A percentile compares a stretch with the other conserved stretches of the same genome.
phyloP scores from a whole-genome alignment of 2,113 vertebrate genomes.

The Hepsetus odoe region DNA sequence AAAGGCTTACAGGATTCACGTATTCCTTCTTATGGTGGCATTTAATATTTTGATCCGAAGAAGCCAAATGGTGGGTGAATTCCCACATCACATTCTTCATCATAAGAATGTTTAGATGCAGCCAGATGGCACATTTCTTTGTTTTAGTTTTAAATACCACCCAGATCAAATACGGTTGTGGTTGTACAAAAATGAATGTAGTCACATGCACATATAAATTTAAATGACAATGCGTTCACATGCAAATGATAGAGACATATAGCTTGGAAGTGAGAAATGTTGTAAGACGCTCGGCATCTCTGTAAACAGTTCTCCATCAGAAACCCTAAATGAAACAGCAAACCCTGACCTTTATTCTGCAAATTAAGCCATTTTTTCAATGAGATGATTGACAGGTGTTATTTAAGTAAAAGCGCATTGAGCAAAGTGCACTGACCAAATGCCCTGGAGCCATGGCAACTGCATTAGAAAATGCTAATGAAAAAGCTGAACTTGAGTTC shows the following conservation, averaged over 20 bases:
- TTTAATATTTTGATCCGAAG: not conserved
- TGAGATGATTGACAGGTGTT: constrained; percentile 75
- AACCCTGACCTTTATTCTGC: constrained; percentile 79
- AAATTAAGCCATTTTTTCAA: constrained; percentile 74
- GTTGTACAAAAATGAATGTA: no score
- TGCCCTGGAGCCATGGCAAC: constrained; percentile 71
- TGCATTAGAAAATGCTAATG: constrained; percentile 77
- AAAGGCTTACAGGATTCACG: not conserved
- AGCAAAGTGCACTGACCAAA: constrained; percentile 72
- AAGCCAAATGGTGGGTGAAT: constrained; percentile 7
- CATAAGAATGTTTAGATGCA: not conserved
- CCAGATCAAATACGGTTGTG: not conserved
- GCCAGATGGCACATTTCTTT: not conserved
- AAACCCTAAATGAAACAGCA: constrained; percentile 64
- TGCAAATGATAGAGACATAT: not conserved
- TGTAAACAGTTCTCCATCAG: constrained; percentile 49
- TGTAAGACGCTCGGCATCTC: constrained; percentile 3
- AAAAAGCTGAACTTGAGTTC: constrained; percentile 70
- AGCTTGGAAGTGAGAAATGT: not conserved
- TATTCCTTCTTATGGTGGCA: constrained; percentile 3
- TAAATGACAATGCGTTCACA: not conserved
- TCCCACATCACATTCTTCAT: not conserved
- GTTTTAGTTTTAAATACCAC: constrained; percentile 1
- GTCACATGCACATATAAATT: no score
- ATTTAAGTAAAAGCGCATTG: constrained; percentile 70